A percentile compares a stretch with the other conserved stretches of the same genome.
phyloP scores from a whole-genome alignment of 2,888 invertebrate genomes.

The Poecilus cupreus region DNA sequence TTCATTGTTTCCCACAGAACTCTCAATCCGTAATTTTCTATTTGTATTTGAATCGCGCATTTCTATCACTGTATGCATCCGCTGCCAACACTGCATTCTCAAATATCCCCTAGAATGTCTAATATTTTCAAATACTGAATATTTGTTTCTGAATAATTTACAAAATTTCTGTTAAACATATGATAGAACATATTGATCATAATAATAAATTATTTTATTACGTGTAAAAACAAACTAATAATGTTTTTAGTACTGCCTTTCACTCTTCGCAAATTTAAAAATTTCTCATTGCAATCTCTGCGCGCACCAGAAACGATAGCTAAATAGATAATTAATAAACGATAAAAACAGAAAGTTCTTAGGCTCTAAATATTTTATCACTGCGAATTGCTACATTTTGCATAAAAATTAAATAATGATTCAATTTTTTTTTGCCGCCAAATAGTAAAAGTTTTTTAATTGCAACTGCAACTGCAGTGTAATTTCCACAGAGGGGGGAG shows the following conservation, averaged over 20 bases:
- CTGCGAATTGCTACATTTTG: not conserved
- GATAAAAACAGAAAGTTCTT: not conserved
- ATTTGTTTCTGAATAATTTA: too few species aligned
- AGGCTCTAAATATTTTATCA: not conserved
- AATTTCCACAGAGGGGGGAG: constrained; percentile 30
- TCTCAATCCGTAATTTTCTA: too few species aligned
- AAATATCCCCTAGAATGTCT: too few species aligned
- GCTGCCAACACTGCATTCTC: too few species aligned
- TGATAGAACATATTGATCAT: constrained; percentile 67
- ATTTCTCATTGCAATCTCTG: too few species aligned
- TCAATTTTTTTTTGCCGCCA: not conserved
- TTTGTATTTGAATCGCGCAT: too few species aligned
- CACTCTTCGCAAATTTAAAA: not conserved
- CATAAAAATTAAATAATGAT: not conserved
- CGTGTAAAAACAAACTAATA: constrained; percentile 22
- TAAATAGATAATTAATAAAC: too few species aligned
- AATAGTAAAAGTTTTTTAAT: not conserved
- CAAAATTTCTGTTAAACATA: too few species aligned
- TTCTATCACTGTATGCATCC: too few species aligned
- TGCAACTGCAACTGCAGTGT: not conserved
- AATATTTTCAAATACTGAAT: too few species aligned
- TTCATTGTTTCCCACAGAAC: too few species aligned
- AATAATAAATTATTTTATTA: constrained; percentile 39
- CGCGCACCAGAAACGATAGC: too few species aligned
- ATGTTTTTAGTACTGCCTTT: not conserved